Base-by-base conservation (phyloP, 2,113 vertebrate species). In the Ovis canadensis region DNA sequence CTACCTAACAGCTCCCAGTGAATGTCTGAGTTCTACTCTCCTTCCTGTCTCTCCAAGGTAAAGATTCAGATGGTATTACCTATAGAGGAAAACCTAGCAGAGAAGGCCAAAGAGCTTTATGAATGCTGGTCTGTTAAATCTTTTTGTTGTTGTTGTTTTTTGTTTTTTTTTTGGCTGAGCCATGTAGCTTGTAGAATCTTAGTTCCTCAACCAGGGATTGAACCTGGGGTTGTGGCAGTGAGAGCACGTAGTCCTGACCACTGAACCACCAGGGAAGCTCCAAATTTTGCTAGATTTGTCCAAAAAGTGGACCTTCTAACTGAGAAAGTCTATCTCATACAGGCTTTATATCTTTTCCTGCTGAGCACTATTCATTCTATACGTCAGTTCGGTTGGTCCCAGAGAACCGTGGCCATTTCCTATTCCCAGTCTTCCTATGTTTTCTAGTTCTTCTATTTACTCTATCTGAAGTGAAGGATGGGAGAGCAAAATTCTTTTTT, bases 401-500 rank as follows among this genome's bases (percentile, higher is more conserved):
- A 77, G 36, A 54, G 81, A 57, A 88, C 17, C 6, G 2, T 54
- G 55, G 48, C n/a, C 50, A 57, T 27, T 90, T 95, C 83, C 89
- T 85, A n/a, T 64, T 67, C 50, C 83, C 40, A 77, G 59, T 43
- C 31, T 25, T 21, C 57, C 55, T 48, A 14, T 29, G 83, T 94
- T 91, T 83, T 60, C 78, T 33, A 90, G 57, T 67, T 96, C 86
- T 90, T 83, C 59, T 88, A 71, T 64, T 90, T 88, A 81, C 52
- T 82, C 25, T 89, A 93, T 45, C 14, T 85, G 45, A 96, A 97
- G 83, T 45, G 45, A n/a, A 67, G 62, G 57, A 36, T n/a, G 15
- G 90, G 50, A 71, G 91, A 91, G 29, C 55, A 59, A 84, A 88
- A 87, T 78, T 87, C n/a, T n/a, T 85, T 86, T 94, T 91, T 90